Conservation (phyloP, 2,797 vertebrate genomes). For the Notoglanidium macrostoma region DNA sequence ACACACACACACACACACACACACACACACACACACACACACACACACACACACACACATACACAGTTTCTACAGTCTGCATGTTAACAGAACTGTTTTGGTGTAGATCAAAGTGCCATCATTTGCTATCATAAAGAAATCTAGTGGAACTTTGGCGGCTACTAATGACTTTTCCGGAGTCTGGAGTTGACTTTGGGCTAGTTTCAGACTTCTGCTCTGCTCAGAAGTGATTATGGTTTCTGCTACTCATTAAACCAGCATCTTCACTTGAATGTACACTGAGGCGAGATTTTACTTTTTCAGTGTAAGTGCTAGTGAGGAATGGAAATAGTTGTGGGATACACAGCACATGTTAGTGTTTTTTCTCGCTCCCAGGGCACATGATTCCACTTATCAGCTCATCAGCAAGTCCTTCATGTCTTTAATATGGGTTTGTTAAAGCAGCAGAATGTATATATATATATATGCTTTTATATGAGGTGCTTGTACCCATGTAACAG, state of each 20-base stretch:
- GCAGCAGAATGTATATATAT: neutral
- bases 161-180: constrained; percentile 12
- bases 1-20: too few relatives aligned
- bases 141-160: constrained; percentile 17
- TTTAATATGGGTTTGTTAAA: neutral
- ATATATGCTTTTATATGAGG: neutral
- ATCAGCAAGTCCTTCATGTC: constrained; percentile 9
- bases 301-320: neutral
- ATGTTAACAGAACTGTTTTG: constrained; percentile 15
- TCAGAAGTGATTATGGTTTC: constrained; percentile 28
- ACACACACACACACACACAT: constrained; percentile 14
- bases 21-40: constrained; percentile 15
- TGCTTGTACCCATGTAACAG: neutral
- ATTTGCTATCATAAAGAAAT: constrained; percentile 31
- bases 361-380: constrained; percentile 28
- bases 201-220: neutral
- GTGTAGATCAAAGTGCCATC: constrained; percentile 41
- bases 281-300: neutral
- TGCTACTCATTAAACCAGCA: constrained; percentile 7
- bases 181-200: constrained; percentile 20
- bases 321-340: constrained; percentile 21
- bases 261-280: neutral
- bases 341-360: constrained; percentile 7
- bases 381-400: constrained; percentile 39
- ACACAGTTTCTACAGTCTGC: neutral